Conservation (phyloP, 2,888 invertebrate genomes). For the Emmelina monodactyla region DNA sequence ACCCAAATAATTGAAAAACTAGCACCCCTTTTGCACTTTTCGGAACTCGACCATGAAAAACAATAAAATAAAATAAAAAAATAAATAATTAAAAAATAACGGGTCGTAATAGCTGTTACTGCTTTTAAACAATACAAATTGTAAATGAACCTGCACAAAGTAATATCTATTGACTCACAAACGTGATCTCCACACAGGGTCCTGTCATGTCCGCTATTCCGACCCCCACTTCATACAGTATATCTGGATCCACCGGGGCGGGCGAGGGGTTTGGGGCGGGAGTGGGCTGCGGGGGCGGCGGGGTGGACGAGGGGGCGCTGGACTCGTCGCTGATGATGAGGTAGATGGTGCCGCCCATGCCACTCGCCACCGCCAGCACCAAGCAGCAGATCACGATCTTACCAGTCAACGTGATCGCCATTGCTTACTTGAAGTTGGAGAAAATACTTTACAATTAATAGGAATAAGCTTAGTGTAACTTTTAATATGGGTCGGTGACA, state of each 20-base stretch:
- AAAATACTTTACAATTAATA: constrained; percentile 63
- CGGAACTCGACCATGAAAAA: too few relatives aligned
- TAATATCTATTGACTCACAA: too few relatives aligned
- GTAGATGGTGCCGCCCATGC: constrained; percentile 29
- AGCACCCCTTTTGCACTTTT: too few relatives aligned
- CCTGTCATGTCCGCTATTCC: constrained; percentile 93
- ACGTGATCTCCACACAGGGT: constrained; percentile 87
- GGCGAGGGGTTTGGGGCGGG: constrained; percentile 7
- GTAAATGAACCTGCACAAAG: too few relatives aligned
- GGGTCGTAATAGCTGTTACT: too few relatives aligned
- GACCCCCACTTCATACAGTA: constrained; percentile 70
- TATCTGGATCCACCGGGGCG: constrained; percentile 8
- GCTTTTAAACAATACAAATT: too few relatives aligned
- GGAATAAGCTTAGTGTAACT: too few relatives aligned
- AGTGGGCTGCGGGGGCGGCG: constrained; percentile 2
- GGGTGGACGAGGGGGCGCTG: background rate
- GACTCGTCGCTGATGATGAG: constrained; percentile 22
- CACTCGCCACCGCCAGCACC: constrained; percentile 31
- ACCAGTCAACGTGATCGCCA: constrained; percentile 32
- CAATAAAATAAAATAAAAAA: too few relatives aligned
- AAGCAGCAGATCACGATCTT: constrained; percentile 32
- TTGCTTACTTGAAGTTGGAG: constrained; percentile 73
- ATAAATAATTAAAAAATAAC: too few relatives aligned
- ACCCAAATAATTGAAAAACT: too few relatives aligned
- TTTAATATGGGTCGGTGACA: too few relatives aligned